These are phyloP conservation scores for Glaucopsyche alexis DNA, from an alignment of 2,888 invertebrate genomes.

Conservation along the genomic window DNA sequence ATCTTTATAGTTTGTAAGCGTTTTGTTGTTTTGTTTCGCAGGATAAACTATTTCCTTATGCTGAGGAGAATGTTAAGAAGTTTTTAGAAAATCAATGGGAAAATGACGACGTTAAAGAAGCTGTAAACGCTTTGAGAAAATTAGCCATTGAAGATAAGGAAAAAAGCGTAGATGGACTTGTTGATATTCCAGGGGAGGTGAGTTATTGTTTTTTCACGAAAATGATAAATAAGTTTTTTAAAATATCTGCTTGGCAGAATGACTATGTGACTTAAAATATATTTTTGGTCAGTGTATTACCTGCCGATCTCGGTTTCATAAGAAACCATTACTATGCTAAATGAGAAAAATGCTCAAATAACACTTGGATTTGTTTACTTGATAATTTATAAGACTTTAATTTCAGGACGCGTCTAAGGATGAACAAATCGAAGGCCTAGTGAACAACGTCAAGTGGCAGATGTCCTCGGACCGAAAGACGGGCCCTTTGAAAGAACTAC, in stretches of 20 bases:
- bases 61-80: conserved; percentile 84
- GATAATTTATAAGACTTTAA: conserved; percentile 10
- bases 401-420: conserved; percentile 71
- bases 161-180: conserved; percentile 79
- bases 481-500: conserved; percentile 90
- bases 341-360: neutral
- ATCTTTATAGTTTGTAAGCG: neutral
- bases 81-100: conserved; percentile 88
- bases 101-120: conserved; percentile 82
- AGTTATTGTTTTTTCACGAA: neutral
- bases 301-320: no score
- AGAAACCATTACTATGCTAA: no score
- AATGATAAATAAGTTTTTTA: neutral
- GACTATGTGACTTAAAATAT: no score
- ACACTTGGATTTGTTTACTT: neutral
- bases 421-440: conserved; percentile 81
- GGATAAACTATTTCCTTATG: conserved; percentile 89
- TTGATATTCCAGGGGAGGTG: conserved; percentile 77
- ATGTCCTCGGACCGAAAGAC: conserved; percentile 90
- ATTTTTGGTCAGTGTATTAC: no score
- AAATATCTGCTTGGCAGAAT: no score
- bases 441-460: conserved; percentile 87
- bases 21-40: conserved; percentile 56
- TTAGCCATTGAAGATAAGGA: conserved; percentile 80
- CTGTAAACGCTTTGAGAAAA: conserved; percentile 83